A percentile compares a stretch with the other conserved stretches of the same genome.
Evolutionary conservation across 2,888 invertebrate genomes (phyloP).

Genomic region (Anthophora plumipes): DNA sequence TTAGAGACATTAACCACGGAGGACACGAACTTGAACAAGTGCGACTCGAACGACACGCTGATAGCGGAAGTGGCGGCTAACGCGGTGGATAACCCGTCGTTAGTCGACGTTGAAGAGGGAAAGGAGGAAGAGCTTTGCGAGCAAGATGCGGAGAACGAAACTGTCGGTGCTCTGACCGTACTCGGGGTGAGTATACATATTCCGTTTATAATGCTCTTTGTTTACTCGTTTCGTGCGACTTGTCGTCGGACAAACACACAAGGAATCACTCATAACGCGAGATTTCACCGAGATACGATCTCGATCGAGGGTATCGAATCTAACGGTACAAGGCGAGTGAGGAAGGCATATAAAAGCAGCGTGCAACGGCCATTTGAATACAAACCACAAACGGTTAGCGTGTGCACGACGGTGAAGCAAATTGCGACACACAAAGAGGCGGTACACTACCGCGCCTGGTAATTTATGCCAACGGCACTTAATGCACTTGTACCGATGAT

Average conservation of each 20-base stretch:
- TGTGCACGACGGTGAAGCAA: constrained; percentile 60
- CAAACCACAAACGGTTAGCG: constrained; percentile 63
- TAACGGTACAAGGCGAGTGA: constrained; percentile 52
- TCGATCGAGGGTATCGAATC: constrained; percentile 44
- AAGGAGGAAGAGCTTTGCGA: constrained; percentile 36
- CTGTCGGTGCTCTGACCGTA: constrained; percentile 32
- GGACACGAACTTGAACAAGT: constrained; percentile 76
- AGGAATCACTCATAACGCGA: constrained; percentile 40
- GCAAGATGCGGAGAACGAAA: constrained; percentile 43
- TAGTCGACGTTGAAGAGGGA: constrained; percentile 11
- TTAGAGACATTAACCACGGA: constrained; percentile 67
- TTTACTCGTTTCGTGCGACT: constrained; percentile 16
- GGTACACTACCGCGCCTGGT: constrained; percentile 25
- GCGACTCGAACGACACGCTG: constrained; percentile 80
- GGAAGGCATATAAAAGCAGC: constrained; percentile 46
- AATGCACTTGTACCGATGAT: constrained; percentile 66
- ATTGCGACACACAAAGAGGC: constrained; percentile 60
- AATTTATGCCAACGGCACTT: constrained; percentile 64
- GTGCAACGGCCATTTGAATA: constrained; percentile 62
- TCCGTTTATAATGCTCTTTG: neutral
- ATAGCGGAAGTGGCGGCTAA: constrained; percentile 76
- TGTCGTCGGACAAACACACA: constrained; percentile 10
- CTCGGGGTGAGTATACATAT: constrained; percentile 67
- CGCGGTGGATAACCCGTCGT: constrained; percentile 3
- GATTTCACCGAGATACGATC: constrained; percentile 29